Evolutionary conservation across 1,140 invertebrate species (phyloP).

Genomic region (Mycetomoellerius zeteki): DNA sequence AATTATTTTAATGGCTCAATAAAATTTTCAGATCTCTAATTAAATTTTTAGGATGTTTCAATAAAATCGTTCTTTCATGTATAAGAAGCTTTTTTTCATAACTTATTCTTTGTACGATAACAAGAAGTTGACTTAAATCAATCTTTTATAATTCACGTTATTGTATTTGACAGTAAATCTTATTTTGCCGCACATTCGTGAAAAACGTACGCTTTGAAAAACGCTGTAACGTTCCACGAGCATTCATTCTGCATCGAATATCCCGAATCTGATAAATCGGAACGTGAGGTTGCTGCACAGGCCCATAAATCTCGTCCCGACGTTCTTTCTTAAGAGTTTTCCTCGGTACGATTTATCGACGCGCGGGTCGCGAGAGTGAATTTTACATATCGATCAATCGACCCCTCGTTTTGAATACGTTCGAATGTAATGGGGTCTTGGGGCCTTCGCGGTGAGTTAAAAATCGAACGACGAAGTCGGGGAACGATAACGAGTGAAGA

Average conservation of each 20-base stretch:
- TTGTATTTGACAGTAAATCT: background rate
- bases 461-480: slow-evolving; percentile 33
- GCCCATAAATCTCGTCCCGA: slow-evolving; percentile 62
- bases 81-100: too few species aligned
- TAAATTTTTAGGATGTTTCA: too few species aligned
- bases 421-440: slow-evolving; percentile 59
- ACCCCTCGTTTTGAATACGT: slow-evolving; percentile 70
- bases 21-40: too few species aligned
- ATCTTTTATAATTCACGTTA: background rate
- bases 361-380: slow-evolving; percentile 67
- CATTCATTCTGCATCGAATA: slow-evolving; percentile 52
- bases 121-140: background rate
- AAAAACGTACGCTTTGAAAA: background rate
- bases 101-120: background rate
- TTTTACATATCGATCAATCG: slow-evolving; percentile 74
- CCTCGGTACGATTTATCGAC: slow-evolving; percentile 65
- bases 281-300: slow-evolving; percentile 11
- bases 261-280: slow-evolving; percentile 66
- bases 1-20: too few species aligned
- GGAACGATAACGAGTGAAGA: slow-evolving; percentile 24
- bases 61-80: too few species aligned
- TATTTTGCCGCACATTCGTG: background rate
- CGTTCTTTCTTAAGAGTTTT: slow-evolving; percentile 65
- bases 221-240: background rate
- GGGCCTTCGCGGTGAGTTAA: slow-evolving; percentile 32